Percentiles rank a stretch among this genome's conserved stretches.
Conservation (phyloP, 2,797 vertebrate species). For the Champsocephalus esox region DNA sequence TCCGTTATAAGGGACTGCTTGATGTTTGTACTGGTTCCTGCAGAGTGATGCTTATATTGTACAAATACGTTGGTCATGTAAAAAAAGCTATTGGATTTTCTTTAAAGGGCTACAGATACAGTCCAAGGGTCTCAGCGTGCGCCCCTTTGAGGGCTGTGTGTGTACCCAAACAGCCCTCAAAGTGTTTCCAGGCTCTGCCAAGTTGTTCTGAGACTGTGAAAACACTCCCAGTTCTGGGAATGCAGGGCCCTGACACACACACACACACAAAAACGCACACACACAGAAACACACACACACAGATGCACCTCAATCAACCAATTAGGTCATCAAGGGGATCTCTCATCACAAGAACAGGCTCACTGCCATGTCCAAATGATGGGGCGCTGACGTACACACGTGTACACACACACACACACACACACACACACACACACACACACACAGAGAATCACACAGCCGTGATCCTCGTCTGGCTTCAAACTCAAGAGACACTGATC, state of each 20-base stretch:
- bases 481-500: conserved; percentile 55
- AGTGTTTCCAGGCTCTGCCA: conserved; percentile 75
- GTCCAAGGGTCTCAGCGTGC: conserved; percentile 26
- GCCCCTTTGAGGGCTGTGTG: conserved; percentile 32
- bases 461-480: conserved; percentile 42
- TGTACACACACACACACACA: neutral
- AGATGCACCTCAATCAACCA: conserved; percentile 90
- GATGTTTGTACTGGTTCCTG: neutral
- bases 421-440: conserved; percentile 19
- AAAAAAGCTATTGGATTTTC: neutral
- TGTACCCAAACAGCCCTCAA: conserved; percentile 63
- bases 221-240: conserved; percentile 81
- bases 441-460: conserved; percentile 10
- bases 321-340: conserved; percentile 88
- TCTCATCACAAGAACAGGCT: conserved; percentile 81
- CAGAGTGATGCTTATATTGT: neutral
- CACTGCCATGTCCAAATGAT: conserved; percentile 83
- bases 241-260: conserved; percentile 52
- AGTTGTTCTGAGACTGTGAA: conserved; percentile 79
- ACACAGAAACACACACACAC: conserved; percentile 38
- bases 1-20: neutral
- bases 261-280: conserved; percentile 18
- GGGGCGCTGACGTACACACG: conserved; percentile 42
- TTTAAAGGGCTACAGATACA: conserved; percentile 24
- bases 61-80: neutral